phyloP scores from a whole-genome alignment of 2,888 invertebrate genomes.

The Odontomyia ornata region DNA sequence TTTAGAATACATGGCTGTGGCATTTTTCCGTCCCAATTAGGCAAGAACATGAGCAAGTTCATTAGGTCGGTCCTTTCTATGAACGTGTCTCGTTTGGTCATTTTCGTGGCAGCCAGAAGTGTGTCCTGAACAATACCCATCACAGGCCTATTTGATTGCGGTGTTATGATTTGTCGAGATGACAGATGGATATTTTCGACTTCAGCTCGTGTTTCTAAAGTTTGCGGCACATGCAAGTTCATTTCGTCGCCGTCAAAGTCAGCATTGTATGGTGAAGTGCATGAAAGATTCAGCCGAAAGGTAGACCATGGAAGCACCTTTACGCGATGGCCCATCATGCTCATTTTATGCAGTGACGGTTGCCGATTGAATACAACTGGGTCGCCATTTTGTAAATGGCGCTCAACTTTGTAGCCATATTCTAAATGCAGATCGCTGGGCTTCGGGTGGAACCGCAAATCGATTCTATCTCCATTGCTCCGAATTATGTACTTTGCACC shows the following conservation, averaged over 20 bases:
- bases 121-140: constrained; percentile 99
- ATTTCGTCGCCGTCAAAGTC: constrained; percentile 99
- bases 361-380: constrained; percentile 99
- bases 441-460: constrained; percentile 97
- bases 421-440: constrained; percentile 97
- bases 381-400: constrained; percentile 98
- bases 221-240: constrained; percentile 99
- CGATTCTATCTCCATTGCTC: constrained; percentile 98
- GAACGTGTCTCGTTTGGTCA: constrained; percentile 99
- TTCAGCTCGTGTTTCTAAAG: constrained; percentile 98
- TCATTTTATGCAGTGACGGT: constrained; percentile 99
- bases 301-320: constrained; percentile 99
- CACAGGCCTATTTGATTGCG: constrained; percentile 98
- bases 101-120: constrained; percentile 96
- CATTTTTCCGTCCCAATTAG: constrained; percentile 99
- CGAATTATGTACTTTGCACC: constrained; percentile 99
- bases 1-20: constrained; percentile 97
- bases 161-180: constrained; percentile 97
- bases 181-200: constrained; percentile 98
- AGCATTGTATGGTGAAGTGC: constrained; percentile 99
- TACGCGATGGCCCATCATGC: constrained; percentile 99
- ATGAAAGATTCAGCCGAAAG: constrained; percentile 97
- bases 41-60: constrained; percentile 98
- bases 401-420: constrained; percentile 94
- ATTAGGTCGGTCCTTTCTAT: constrained; percentile 98